Conservation (phyloP, 2,888 invertebrate genomes). For the Orgyia antiqua region DNA sequence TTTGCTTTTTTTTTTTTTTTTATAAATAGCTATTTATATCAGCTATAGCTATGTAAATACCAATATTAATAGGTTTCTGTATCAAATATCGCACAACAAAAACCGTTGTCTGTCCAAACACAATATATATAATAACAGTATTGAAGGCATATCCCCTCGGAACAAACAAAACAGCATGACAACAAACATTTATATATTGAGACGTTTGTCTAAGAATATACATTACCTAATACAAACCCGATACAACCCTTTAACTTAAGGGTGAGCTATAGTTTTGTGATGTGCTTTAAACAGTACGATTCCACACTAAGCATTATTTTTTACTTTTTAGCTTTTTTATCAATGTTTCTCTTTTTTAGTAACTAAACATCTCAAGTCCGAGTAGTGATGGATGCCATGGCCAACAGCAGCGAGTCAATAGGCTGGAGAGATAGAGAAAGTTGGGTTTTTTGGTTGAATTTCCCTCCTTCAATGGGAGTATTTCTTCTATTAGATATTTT, state of each 20-base stretch:
- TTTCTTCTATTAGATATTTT: no score
- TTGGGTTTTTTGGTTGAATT: no score
- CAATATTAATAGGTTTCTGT: neutral
- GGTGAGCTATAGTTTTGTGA: conserved; percentile 9
- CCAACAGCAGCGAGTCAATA: no score
- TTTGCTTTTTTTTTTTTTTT: no score
- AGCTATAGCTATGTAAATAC: no score
- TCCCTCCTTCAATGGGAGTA: no score
- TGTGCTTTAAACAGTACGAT: conserved; percentile 4
- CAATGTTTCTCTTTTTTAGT: no score
- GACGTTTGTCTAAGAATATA: conserved; percentile 51
- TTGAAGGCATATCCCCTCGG: conserved; percentile 16
- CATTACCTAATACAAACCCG: conserved; percentile 35
- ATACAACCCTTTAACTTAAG: conserved; percentile 14
- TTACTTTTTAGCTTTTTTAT: no score
- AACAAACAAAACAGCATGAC: conserved; percentile 29
- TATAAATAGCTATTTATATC: no score
- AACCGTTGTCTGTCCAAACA: conserved; percentile 18
- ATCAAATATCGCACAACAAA: conserved; percentile 12
- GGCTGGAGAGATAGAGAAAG: no score
- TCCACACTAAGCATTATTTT: neutral
- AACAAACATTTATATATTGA: conserved; percentile 37
- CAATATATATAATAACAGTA: conserved; percentile 21
- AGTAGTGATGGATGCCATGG: no score
- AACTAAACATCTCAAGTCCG: no score